phyloP scores from a whole-genome alignment of 2,888 invertebrate genomes.

The Tenodera sinensis region DNA sequence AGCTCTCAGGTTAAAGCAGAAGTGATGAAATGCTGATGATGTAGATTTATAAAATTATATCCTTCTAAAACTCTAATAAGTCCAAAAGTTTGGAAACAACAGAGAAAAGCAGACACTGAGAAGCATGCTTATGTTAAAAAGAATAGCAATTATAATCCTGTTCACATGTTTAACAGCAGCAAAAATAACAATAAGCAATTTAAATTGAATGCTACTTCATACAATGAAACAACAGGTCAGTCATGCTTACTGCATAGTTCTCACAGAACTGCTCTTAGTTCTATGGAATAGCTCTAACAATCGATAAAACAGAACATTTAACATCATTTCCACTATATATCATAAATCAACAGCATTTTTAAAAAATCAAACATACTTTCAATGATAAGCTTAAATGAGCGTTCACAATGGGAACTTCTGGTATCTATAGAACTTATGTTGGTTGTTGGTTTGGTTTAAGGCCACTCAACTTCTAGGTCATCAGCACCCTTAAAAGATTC shows the following conservation, averaged over 20 bases:
- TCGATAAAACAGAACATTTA: too few species aligned
- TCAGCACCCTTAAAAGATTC: too few species aligned
- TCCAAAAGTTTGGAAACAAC: not conserved
- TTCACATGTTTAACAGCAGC: not conserved
- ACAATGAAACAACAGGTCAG: not conserved
- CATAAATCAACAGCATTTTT: too few species aligned
- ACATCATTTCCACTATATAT: too few species aligned
- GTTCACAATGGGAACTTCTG: too few species aligned
- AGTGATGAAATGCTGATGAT: not conserved
- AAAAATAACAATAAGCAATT: not conserved
- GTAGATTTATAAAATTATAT: not conserved
- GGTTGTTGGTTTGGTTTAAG: too few species aligned
- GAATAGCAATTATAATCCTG: not conserved
- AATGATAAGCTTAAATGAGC: too few species aligned
- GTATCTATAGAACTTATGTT: too few species aligned
- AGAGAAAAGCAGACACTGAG: not conserved
- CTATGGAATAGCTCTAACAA: not conserved
- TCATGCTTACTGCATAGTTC: not conserved
- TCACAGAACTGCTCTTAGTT: not conserved
- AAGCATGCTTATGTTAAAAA: not conserved
- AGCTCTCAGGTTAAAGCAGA: not conserved
- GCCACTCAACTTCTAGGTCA: too few species aligned
- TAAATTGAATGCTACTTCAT: not conserved
- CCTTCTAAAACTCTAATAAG: not conserved
- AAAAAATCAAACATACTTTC: too few species aligned